Percentiles rank a stretch among this genome's conserved stretches.
These are phyloP conservation scores for Trichopria drosophilae DNA, from an alignment of 2,888 invertebrate species.

Conservation along the genomic window DNA sequence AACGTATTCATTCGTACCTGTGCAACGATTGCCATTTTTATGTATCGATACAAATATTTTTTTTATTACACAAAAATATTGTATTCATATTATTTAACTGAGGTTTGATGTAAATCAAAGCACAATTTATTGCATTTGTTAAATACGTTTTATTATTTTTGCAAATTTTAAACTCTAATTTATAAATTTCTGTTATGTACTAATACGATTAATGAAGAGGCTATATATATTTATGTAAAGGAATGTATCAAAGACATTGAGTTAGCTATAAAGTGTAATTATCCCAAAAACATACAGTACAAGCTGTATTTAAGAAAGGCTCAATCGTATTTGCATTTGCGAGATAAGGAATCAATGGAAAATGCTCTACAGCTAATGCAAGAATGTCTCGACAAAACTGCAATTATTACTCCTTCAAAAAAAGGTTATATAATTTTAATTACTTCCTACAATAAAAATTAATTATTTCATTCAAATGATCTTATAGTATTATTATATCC, in stretches of 20 bases:
- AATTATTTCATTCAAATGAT: no score
- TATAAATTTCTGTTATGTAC: no score
- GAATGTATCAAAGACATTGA: slow-evolving; percentile 69
- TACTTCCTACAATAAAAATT: no score
- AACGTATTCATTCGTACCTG: no score
- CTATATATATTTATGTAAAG: slow-evolving; percentile 48
- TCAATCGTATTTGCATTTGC: slow-evolving; percentile 66
- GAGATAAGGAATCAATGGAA: slow-evolving; percentile 56
- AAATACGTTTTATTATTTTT: slow-evolving; percentile 2
- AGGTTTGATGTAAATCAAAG: neutral
- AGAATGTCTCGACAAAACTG: slow-evolving; percentile 21
- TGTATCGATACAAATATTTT: no score
- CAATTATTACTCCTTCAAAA: slow-evolving; percentile 17
- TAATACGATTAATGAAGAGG: neutral
- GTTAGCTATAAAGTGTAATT: slow-evolving; percentile 64
- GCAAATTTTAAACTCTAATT: slow-evolving; percentile 9
- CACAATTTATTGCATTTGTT: slow-evolving; percentile 7
- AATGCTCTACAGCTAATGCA: slow-evolving; percentile 38
- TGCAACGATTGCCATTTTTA: no score
- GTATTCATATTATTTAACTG: slow-evolving; percentile 1
- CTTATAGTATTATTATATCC: no score
- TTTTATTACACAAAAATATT: no score
- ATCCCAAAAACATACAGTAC: slow-evolving; percentile 65
- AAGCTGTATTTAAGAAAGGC: slow-evolving; percentile 70
- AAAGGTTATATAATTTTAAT: slow-evolving; percentile 23